phyloP scores from a whole-genome alignment of 1,140 invertebrate species.

The Metopolophium dirhodum region DNA sequence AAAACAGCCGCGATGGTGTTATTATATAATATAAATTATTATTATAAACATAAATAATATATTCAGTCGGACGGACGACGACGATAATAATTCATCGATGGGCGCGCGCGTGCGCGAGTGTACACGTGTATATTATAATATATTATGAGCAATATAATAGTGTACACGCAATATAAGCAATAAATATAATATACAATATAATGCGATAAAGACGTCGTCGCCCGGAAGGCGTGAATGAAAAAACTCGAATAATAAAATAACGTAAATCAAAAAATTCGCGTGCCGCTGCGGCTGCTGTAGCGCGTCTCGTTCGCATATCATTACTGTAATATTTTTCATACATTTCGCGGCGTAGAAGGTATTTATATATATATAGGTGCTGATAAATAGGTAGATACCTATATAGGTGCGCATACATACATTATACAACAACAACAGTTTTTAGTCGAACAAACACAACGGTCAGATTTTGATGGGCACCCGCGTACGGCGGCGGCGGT shows the following conservation, averaged over 20 bases:
- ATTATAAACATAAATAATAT: no score
- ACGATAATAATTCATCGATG: slow-evolving; percentile 2
- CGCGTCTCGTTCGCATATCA: neutral
- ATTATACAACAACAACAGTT: neutral
- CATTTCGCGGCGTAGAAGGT: neutral
- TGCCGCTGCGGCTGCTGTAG: neutral
- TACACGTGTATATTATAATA: neutral
- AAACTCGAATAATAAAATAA: neutral
- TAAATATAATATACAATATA: neutral
- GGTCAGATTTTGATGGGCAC: slow-evolving; percentile 32
- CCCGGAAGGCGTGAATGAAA: neutral
- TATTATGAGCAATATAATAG: neutral
- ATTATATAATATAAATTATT: no score
- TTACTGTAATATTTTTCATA: neutral
- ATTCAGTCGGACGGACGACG: neutral
- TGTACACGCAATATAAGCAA: neutral
- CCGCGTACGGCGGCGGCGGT: neutral
- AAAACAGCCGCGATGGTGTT: neutral
- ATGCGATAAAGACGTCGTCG: neutral
- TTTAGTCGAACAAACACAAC: slow-evolving; percentile 14
- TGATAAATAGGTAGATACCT: no score
- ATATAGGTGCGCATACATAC: neutral
- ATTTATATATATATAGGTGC: no score
- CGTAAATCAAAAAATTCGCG: neutral
- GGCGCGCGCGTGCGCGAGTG: no score